Evolutionary conservation across 2,113 vertebrate genomes (phyloP).

Genomic region (Anhinga rufa): DNA sequence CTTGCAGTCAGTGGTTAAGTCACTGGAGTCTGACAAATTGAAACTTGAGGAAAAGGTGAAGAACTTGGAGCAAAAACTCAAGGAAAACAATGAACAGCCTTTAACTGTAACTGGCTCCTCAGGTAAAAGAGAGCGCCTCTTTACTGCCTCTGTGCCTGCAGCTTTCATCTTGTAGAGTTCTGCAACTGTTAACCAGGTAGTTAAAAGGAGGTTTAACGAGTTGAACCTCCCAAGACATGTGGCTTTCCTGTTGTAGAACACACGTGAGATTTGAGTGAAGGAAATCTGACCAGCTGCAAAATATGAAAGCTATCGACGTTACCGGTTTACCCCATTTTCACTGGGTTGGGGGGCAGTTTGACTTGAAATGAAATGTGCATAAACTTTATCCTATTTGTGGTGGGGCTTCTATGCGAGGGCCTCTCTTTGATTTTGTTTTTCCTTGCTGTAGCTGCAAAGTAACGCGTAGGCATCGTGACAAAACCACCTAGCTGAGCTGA

Average conservation of each 20-base stretch:
- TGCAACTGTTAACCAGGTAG: neutral
- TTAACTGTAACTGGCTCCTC: constrained; percentile 38
- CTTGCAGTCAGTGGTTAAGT: constrained; percentile 80
- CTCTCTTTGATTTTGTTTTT: neutral
- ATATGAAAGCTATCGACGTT: rapidly evolving
- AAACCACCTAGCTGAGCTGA: neutral
- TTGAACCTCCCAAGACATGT: neutral
- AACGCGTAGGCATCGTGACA: neutral
- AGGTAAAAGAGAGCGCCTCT: constrained; percentile 52
- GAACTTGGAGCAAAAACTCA: constrained; percentile 82
- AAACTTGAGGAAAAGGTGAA: constrained; percentile 84
- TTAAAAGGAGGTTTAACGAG: neutral
- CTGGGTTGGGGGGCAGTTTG: rapidly evolving
- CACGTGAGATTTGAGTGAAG: neutral
- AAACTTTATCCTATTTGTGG: neutral
- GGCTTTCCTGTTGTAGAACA: neutral
- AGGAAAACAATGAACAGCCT: constrained; percentile 70
- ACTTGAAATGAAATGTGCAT: neutral
- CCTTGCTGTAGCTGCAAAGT: neutral
- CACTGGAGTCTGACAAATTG: constrained; percentile 85
- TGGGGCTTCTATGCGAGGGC: neutral
- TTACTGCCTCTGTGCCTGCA: neutral
- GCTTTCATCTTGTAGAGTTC: neutral
- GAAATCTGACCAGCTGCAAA: neutral
- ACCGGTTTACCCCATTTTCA: neutral